A percentile compares a stretch with the other conserved stretches of the same genome.
Evolutionary conservation across 2,113 vertebrate species (phyloP).

Genomic region (Python bivittatus): DNA sequence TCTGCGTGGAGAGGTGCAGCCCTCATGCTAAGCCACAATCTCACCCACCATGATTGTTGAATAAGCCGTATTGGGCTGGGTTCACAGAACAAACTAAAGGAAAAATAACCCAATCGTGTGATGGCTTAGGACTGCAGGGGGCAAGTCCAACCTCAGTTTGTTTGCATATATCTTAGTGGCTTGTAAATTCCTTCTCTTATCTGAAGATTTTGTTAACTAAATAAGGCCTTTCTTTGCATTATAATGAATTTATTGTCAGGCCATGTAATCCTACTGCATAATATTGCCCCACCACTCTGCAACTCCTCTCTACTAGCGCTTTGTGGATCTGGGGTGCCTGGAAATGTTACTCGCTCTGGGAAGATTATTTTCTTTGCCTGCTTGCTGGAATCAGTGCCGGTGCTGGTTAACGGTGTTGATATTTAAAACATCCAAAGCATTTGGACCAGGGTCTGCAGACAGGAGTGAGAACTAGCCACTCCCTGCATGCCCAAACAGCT

Average conservation of each 20-base stretch:
- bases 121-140: background rate
- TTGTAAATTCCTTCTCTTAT: background rate
- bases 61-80: background rate
- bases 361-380: background rate
- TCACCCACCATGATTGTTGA: background rate
- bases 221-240: background rate
- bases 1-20: background rate
- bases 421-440: conserved; percentile 15
- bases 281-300: background rate
- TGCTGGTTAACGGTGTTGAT: conserved; percentile 9
- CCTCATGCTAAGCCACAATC: background rate
- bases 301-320: background rate
- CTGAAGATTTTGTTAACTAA: background rate
- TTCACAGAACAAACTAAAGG: background rate
- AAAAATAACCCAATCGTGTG: background rate
- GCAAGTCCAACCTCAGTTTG: background rate
- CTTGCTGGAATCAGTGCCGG: conserved; percentile 9
- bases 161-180: no score
- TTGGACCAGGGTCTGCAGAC: conserved; percentile 3
- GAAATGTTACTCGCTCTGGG: background rate
- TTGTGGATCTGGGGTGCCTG: background rate
- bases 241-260: background rate
- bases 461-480: conserved; percentile 4
- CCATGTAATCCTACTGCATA: background rate
- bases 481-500: background rate